Base-by-base conservation (phyloP, 2,888 invertebrate species). In the Dolomedes plantarius region DNA sequence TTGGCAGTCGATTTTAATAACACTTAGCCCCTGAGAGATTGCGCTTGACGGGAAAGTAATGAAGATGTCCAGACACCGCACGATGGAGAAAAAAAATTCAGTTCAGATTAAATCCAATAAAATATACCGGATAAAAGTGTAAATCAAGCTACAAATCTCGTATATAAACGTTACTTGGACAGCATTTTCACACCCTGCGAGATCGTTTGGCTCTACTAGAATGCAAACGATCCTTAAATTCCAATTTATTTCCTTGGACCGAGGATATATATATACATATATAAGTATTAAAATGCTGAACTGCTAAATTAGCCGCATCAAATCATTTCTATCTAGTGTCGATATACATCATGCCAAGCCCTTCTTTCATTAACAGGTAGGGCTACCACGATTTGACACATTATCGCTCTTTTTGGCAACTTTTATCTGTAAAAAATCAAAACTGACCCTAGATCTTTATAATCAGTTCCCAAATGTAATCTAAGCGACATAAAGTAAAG, bases 251-350 rank as follows among this genome's bases (percentile, higher is more conserved):
- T 69, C 69, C 67, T 29, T 11, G 67, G 9, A 41, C 32, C 32
- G 64, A n/a, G 56, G 23, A 13, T 46, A 46, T 36, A 36, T 62
- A 28, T 62, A 27, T 11, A 65, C 67, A 68, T 74, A 74, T 68
- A 75, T 75, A 62, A 36, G 74, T 75, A 81, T 81, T 81, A 81
- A 81, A 69, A 75, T 56, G 39, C 62, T 69, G 64, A 69, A 39
- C 69, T 41, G 29, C 74, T 81, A 81, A 81, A 81, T 81, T 81
- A 81, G 74, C 39, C 29, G 46, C 74, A 81, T 75, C 81, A 81
- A 81, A 81, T 81, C 81, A 74, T 74, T 75, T 75, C 56, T 56
- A 50, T 75, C 62, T 36, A 41, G 23, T 19, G 36, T 46, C 31
- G 56, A n/a, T 67, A 23, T 68, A 76, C 50, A 68, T 77, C 77